Conservation (phyloP, 2,797 vertebrate genomes). For the Anguilla pacifica region DNA sequence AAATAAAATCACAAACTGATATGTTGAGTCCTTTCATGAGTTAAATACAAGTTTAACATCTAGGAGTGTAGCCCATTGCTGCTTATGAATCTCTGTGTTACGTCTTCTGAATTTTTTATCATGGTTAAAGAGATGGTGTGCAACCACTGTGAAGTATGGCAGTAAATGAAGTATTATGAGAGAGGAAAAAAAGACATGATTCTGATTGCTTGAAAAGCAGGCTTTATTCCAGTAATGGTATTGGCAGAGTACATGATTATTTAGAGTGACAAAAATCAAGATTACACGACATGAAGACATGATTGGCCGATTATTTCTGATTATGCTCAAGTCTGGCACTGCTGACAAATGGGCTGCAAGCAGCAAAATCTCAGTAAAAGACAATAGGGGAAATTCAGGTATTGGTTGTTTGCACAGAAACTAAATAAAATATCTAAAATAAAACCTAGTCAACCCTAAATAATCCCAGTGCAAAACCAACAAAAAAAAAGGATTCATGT, state of each 20-base stretch:
- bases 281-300: background rate
- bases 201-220: background rate
- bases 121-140: background rate
- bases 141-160: background rate
- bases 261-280: background rate
- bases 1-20: too few relatives aligned
- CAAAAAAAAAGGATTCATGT: background rate
- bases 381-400: background rate
- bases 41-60: too few relatives aligned
- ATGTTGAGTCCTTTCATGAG: too few relatives aligned
- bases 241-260: background rate
- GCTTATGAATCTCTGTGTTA: too few relatives aligned
- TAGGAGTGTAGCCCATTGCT: too few relatives aligned
- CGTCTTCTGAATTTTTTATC: background rate
- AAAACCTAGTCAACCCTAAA: background rate
- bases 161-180: background rate
- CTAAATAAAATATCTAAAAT: background rate
- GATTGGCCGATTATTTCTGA: background rate
- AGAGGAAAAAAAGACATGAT: background rate
- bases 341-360: background rate
- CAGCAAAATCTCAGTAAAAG: background rate
- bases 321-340: background rate
- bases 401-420: background rate
- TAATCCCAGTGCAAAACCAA: background rate
- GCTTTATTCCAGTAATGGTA: background rate